These are phyloP conservation scores for Brachionus angularis DNA, from an alignment of 1,140 invertebrate species.

Conservation along the genomic window DNA sequence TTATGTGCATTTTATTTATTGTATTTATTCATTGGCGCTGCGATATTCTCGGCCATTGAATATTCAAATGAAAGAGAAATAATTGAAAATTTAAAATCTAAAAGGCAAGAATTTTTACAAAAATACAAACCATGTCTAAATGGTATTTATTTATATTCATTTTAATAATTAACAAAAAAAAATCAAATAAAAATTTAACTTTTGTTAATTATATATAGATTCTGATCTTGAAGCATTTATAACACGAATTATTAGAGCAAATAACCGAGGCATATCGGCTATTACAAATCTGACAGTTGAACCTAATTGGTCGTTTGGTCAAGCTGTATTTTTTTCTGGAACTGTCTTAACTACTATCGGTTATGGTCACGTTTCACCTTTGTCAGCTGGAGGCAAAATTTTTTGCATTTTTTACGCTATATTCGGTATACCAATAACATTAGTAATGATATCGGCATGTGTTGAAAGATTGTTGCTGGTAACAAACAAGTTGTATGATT, in stretches of 20 bases:
- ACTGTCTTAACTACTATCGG: constrained; percentile 97
- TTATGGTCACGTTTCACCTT: constrained; percentile 56
- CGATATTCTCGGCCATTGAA: constrained; percentile 33
- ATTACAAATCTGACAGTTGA: constrained; percentile 68
- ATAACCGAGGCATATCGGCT: constrained; percentile 71
- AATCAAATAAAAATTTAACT: too few species aligned
- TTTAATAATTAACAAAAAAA: too few species aligned
- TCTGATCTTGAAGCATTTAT: constrained; percentile 70
- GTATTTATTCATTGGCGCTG: constrained; percentile 42
- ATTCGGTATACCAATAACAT: constrained; percentile 69
- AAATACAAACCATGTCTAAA: constrained; percentile 62
- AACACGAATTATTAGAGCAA: constrained; percentile 68
- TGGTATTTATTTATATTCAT: constrained; percentile 57
- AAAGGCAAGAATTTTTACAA: constrained; percentile 63
- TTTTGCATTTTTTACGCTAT: constrained; percentile 59
- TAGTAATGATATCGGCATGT: constrained; percentile 97
- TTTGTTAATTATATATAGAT: constrained; percentile 62
- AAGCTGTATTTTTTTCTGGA: constrained; percentile 96
- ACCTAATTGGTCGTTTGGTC: constrained; percentile 68
- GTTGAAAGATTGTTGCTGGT: constrained; percentile 84
- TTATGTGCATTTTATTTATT: neutral
- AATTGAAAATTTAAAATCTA: constrained; percentile 60
- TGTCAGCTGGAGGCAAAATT: constrained; percentile 52
- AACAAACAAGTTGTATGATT: constrained; percentile 77
- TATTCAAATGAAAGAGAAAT: constrained; percentile 51